phyloP scores from a whole-genome alignment of 2,113 vertebrate species.

The Epinephelus fuscoguttatus region DNA sequence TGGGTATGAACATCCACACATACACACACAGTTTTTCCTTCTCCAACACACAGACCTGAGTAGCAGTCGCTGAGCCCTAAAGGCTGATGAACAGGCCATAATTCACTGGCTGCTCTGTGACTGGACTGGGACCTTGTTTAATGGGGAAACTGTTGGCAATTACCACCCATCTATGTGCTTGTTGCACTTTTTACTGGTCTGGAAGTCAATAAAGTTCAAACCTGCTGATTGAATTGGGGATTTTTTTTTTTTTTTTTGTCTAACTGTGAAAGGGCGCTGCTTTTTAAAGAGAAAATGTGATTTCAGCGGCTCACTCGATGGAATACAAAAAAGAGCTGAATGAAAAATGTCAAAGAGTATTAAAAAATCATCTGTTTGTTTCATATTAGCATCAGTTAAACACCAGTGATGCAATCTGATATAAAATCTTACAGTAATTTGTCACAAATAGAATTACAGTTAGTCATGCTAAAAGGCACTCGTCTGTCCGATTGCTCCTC shows the following conservation, averaged over 20 bases:
- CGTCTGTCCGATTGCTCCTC: constrained; percentile 22
- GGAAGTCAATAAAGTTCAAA: constrained; percentile 61
- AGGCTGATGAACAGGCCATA: constrained; percentile 68
- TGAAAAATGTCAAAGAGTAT: constrained; percentile 3
- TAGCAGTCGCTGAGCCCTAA: constrained; percentile 36
- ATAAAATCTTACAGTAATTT: background rate
- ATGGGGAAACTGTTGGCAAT: constrained; percentile 68
- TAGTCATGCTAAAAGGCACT: constrained; percentile 25
- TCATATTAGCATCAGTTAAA: constrained; percentile 9
- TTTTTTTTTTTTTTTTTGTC: background rate
- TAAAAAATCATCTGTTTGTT: background rate
- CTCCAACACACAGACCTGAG: constrained; percentile 18
- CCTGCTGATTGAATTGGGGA: constrained; percentile 32
- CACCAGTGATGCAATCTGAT: background rate
- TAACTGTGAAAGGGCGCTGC: constrained; percentile 9
- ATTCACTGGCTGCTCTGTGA: constrained; percentile 70
- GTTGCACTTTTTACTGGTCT: constrained; percentile 51
- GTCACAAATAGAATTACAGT: background rate
- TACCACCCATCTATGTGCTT: constrained; percentile 57
- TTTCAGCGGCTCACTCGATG: background rate
- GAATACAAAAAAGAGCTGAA: background rate
- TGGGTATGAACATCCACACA: constrained; percentile 6
- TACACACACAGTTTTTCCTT: constrained; percentile 17
- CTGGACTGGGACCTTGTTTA: constrained; percentile 69
- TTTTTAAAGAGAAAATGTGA: constrained; percentile 20